Percentiles rank a stretch among this genome's conserved stretches.
These are phyloP conservation scores for Himalopsyche tibetana DNA, from an alignment of 2,888 invertebrate genomes.

Conservation along the genomic window DNA sequence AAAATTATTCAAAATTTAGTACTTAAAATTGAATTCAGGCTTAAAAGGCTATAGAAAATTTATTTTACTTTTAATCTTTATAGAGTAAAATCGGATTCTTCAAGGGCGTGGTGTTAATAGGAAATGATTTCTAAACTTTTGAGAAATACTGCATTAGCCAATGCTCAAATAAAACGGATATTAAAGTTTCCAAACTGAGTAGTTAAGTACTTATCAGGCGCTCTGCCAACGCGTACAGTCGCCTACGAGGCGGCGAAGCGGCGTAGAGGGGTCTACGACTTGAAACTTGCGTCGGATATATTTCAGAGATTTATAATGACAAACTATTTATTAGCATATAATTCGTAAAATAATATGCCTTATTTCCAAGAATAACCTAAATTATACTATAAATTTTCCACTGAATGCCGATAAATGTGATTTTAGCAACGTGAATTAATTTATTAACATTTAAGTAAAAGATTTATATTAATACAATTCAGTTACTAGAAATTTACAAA, in stretches of 20 bases:
- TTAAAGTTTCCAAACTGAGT: slow-evolving; percentile 57
- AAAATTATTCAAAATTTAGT: too few species aligned
- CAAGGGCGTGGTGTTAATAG: not conserved
- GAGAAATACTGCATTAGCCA: slow-evolving; percentile 40
- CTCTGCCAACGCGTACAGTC: slow-evolving; percentile 23
- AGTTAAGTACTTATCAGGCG: slow-evolving; percentile 56
- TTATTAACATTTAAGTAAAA: too few species aligned
- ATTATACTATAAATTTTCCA: too few species aligned
- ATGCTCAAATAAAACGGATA: slow-evolving; percentile 59
- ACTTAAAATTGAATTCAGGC: too few species aligned
- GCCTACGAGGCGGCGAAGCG: slow-evolving; percentile 9
- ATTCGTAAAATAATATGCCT: not conserved
- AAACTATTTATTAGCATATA: slow-evolving; percentile 5
- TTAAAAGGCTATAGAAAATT: too few species aligned
- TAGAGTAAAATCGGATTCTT: too few species aligned
- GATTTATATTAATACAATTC: too few species aligned
- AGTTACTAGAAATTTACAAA: too few species aligned
- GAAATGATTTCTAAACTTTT: slow-evolving; percentile 12
- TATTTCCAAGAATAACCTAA: too few species aligned
- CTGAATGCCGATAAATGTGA: too few species aligned
- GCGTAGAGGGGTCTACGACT: slow-evolving; percentile 13
- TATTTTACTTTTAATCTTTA: too few species aligned
- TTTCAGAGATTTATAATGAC: slow-evolving; percentile 15
- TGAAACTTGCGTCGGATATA: slow-evolving; percentile 26
- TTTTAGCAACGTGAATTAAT: too few species aligned